Evolutionary conservation across 2,888 invertebrate genomes (phyloP).

Genomic region (Drosophila parthenogenetica): DNA sequence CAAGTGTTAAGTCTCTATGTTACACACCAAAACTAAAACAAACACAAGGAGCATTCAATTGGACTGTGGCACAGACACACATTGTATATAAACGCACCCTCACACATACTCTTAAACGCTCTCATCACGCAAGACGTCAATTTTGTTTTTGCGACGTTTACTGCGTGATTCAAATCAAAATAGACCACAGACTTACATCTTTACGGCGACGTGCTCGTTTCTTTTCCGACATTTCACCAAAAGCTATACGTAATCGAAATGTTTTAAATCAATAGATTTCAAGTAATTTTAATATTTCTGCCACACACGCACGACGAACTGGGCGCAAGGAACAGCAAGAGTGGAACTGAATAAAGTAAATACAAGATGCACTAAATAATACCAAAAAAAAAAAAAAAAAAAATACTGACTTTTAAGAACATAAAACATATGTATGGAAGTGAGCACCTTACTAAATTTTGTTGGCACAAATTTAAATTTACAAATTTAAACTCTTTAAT

Average conservation of each 20-base stretch:
- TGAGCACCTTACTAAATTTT: background rate
- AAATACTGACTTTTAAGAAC: background rate
- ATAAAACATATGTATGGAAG: background rate
- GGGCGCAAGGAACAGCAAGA: slow-evolving; percentile 47
- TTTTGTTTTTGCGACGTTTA: slow-evolving; percentile 32
- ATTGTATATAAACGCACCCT: slow-evolving; percentile 11
- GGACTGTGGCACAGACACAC: slow-evolving; percentile 44
- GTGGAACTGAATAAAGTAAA: slow-evolving; percentile 18
- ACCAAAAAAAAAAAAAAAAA: background rate
- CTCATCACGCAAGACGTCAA: slow-evolving; percentile 40
- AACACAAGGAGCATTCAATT: slow-evolving; percentile 59
- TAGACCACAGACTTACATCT: slow-evolving; percentile 82
- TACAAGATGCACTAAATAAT: slow-evolving; percentile 43
- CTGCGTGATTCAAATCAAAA: background rate
- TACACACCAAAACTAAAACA: slow-evolving; percentile 60
- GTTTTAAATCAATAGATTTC: slow-evolving; percentile 42
- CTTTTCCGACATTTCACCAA: slow-evolving; percentile 83
- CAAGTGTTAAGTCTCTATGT: slow-evolving; percentile 10
- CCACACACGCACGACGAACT: slow-evolving; percentile 66
- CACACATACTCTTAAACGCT: slow-evolving; percentile 16
- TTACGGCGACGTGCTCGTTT: slow-evolving; percentile 84
- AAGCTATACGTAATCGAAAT: slow-evolving; percentile 22
- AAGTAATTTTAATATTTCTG: slow-evolving; percentile 51
- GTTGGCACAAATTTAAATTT: background rate
- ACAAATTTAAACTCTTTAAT: background rate